Evolutionary conservation across 2,797 vertebrate species (phyloP), one percentile per base, ranked within the genome.

Genomic region (Prunella strophiata): DNA sequence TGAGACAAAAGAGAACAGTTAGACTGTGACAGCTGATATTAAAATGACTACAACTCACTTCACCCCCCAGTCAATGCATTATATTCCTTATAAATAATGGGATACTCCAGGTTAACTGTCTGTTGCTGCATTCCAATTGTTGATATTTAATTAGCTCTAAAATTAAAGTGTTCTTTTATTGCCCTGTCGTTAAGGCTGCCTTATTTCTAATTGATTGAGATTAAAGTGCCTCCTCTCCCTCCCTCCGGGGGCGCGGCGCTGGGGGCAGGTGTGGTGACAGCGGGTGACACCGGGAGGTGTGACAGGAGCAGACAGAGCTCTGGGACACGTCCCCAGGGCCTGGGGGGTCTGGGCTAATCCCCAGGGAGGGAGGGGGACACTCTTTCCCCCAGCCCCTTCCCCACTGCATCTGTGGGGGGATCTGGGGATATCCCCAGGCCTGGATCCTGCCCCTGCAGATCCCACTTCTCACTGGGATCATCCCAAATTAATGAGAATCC

Each of bases 81-180:
- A 48, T 97, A 93, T 95, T 95, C 96, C 97, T 93, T 93, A 98
- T 98, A 98, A 98, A 98, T 97, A 98, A 97, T 72, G 97, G 97
- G 96, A 97, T 77, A 96, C 95, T 95, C 96, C 96, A 97, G 98
- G 98, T 98, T 98, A 98, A 98, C 97, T 97, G 97, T 97, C 97
- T 98, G 97, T 89, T 96, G 95, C 96, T 45, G 94, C 96, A 96
- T 98, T 96, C 96, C 98, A 95, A 97, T 98, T 97, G 98, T 98
- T 98, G 98, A 97, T 98, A 98, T 98, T 98, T 98, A 98, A 98
- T 98, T 98, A 98, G 98, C 97, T 98, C 97, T 97, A 96, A 98
- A 98, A 98, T 98, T 97, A 98, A 98, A 98, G 96, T 82, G 88
- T 96, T 96, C 97, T 96, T 97, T 98, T 97, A 97, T 97, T 96